Evolutionary conservation across 2,113 vertebrate species (phyloP).

Genomic region (Entosphenus tridentatus): DNA sequence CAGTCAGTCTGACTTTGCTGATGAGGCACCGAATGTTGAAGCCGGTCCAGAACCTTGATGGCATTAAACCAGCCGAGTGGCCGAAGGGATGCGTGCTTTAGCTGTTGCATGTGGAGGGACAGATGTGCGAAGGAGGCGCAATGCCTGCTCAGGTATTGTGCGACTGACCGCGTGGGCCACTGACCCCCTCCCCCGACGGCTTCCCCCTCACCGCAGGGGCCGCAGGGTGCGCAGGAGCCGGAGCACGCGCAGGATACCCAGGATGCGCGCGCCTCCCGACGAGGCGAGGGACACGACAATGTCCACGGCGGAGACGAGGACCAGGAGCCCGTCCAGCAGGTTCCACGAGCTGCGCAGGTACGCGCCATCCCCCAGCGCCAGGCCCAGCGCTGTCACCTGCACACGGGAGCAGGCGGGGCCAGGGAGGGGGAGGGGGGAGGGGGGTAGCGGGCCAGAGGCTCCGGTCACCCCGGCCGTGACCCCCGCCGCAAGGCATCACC

Average conservation of each 20-base stretch:
- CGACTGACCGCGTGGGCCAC: no score
- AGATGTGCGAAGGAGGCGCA: no score
- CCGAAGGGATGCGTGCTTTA: no score
- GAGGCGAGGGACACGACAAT: slow-evolving; percentile 84
- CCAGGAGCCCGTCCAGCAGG: slow-evolving; percentile 76
- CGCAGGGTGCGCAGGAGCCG: slow-evolving; percentile 68
- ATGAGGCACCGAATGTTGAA: no score
- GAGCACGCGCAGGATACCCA: slow-evolving; percentile 73
- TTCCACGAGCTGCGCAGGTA: slow-evolving; percentile 96
- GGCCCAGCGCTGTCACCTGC: slow-evolving; percentile 76
- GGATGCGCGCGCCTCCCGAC: slow-evolving; percentile 74
- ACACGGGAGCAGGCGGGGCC: not conserved
- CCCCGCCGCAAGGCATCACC: no score
- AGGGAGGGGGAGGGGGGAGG: no score
- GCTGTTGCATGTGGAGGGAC: no score
- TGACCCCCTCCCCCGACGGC: no score
- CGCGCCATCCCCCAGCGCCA: slow-evolving; percentile 69
- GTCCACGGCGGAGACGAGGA: slow-evolving; percentile 88
- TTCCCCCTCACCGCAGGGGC: slow-evolving; percentile 46
- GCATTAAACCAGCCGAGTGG: no score
- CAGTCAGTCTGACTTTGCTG: no score
- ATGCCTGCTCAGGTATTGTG: no score
- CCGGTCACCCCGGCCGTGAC: not conserved
- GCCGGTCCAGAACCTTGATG: no score
- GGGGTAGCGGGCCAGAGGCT: not conserved